A percentile compares a stretch with the other conserved stretches of the same genome.
These are phyloP conservation scores for Xiphophorus hellerii DNA, from an alignment of 2,113 vertebrate genomes.

Conservation along the genomic window DNA sequence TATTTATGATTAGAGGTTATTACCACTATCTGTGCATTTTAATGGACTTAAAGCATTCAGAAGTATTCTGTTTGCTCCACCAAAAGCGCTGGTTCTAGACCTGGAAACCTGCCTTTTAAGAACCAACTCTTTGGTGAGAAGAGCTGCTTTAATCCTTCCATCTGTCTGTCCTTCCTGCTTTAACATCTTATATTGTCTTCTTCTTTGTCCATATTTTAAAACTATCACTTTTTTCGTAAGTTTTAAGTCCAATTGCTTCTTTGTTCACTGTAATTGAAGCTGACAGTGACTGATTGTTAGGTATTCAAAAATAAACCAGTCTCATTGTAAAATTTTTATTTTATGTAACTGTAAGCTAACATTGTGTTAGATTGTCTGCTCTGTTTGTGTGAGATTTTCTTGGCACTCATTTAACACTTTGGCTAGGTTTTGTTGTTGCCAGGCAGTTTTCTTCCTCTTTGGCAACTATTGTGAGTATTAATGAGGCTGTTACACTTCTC, in stretches of 20 bases:
- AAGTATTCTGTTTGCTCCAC: background rate
- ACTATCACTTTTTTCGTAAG: no score
- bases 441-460: conserved; percentile 41
- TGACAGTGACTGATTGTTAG: background rate
- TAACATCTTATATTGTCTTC: background rate
- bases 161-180: background rate
- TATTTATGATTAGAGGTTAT: background rate
- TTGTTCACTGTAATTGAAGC: background rate
- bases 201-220: background rate
- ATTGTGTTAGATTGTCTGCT: background rate
- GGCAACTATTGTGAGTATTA: conserved; percentile 9
- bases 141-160: background rate
- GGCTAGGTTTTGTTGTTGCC: conserved; percentile 28
- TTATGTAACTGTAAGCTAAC: background rate
- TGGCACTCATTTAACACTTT: conserved; percentile 24
- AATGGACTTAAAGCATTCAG: background rate
- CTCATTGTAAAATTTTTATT: background rate
- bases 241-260: background rate
- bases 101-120: background rate
- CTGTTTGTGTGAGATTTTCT: background rate
- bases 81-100: background rate
- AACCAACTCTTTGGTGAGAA: no score
- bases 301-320: background rate
- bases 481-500: conserved; percentile 9
- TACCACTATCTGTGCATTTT: no score